A percentile compares a stretch with the other conserved stretches of the same genome.
Conservation (phyloP, 2,888 invertebrate species). For the Andrena trimmerana region DNA sequence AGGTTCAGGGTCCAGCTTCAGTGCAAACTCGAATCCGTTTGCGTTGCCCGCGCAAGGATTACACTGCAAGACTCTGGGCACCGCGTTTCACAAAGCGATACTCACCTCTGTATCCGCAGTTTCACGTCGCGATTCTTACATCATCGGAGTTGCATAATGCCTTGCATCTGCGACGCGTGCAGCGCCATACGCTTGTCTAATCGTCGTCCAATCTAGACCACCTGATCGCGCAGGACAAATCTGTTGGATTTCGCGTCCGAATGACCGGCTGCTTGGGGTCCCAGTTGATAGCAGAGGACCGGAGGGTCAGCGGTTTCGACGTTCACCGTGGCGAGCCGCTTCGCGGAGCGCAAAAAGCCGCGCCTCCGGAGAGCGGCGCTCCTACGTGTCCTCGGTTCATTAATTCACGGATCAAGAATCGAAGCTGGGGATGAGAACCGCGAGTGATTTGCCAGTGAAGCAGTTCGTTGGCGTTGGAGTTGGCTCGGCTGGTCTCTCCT, state of each 20-base stretch:
- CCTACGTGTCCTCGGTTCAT: constrained; percentile 51
- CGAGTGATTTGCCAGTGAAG: constrained; percentile 82
- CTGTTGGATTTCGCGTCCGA: not conserved
- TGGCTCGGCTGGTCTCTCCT: constrained; percentile 78
- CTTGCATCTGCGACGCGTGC: constrained; percentile 51
- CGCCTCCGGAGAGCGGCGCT: constrained; percentile 40
- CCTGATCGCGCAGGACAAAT: not conserved
- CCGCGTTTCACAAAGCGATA: not conserved
- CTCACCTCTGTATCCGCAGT: constrained; percentile 12
- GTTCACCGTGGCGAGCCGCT: not conserved
- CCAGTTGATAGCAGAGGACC: not conserved
- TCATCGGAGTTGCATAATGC: constrained; percentile 66
- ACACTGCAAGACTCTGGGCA: not conserved
- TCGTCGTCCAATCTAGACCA: constrained; percentile 22
- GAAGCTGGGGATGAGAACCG: constrained; percentile 81
- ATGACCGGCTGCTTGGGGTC: not conserved
- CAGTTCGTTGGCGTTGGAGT: constrained; percentile 82
- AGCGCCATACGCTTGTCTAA: constrained; percentile 49
- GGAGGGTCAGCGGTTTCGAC: not conserved
- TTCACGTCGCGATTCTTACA: constrained; percentile 63
- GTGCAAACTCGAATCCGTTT: no score
- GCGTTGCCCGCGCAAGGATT: not conserved
- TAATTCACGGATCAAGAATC: constrained; percentile 58
- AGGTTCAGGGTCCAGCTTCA: no score
- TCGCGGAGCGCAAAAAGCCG: constrained; percentile 32